Conservation (phyloP, 2,888 invertebrate genomes). For the Calameuta idolon region DNA sequence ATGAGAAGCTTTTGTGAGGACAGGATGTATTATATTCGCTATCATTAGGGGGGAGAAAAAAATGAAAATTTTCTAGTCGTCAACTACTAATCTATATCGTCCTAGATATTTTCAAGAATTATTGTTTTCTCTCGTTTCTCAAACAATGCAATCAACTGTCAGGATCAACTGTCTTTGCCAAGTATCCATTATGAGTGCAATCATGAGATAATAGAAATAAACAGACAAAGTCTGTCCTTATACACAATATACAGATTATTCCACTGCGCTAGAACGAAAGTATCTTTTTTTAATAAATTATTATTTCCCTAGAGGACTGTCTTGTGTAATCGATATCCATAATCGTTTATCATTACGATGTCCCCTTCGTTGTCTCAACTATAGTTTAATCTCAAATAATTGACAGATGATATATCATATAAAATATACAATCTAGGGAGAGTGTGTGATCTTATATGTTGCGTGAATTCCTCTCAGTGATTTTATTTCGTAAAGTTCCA, state of each 20-base stretch:
- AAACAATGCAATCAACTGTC: neutral
- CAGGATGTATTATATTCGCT: slow-evolving; percentile 14
- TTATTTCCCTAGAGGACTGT: neutral
- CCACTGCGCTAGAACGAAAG: neutral
- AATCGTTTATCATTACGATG: neutral
- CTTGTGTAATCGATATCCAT: neutral
- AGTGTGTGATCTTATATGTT: neutral
- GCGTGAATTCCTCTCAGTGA: neutral
- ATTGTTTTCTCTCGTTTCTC: neutral
- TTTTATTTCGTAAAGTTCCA: neutral
- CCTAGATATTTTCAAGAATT: neutral
- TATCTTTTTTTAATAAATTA: no score
- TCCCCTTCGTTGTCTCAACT: neutral
- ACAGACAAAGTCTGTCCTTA: neutral
- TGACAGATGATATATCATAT: neutral
- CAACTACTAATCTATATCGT: neutral
- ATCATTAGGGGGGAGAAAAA: neutral
- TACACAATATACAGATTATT: neutral
- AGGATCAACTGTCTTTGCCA: neutral
- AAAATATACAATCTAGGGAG: neutral
- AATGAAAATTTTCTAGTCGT: slow-evolving; percentile 20
- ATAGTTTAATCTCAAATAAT: neutral
- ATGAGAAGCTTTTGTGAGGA: neutral
- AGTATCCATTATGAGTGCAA: neutral
- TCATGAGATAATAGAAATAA: neutral